Evolutionary conservation across 64 coral and sea anemone genomes (phyloP), one percentile per base, ranked within the genome.

Genomic region (Montipora capricornis): DNA sequence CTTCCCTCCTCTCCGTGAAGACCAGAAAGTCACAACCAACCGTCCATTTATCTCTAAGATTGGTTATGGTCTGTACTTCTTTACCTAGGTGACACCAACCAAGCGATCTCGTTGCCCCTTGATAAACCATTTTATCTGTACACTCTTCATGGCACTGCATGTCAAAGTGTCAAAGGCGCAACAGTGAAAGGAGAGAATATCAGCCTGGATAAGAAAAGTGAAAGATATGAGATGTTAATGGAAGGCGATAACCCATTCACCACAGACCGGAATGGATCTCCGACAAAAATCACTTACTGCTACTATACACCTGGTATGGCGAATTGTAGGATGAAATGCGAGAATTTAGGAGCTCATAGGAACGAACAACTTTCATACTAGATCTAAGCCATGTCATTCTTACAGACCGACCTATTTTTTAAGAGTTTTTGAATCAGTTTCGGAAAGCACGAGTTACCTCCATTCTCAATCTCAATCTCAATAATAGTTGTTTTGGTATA

Each of bases 51-150:
- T 37, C 37, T 37, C 37, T 37, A 37, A 37, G 37, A 37, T 37
- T 37, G 37, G 37, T 37, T 37, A 24, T 5, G 5, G 5, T 71
- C 4, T 5, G 3, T 71, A 20, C 20, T 71, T 48, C 1, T 11
- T 20, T 14, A 10, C 20, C 24, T 44, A 76, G 96, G 96, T 81
- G 81, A 95, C 22, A 60, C 73, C 0, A 71, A 7, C 0, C 81
- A 87, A 26, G 19, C 93, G 5, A 92, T 98, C 5, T 76, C 78
- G 13, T 49, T 98, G 50, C 96, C 96, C 6, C 26, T 95, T 11
- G 76, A 89, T 45, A 91, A 95, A 58, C 96, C 93, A 3, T 98
- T 98, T 48, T 98, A 95, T 19, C 62, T 95, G 60, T 98, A 98
- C 77, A 83, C 93, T n/a, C 88, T 95, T 29, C 79, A 81, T 19